Percentiles rank a stretch among this genome's conserved stretches.
Evolutionary conservation across 2,113 vertebrate genomes (phyloP).

Genomic region (Myanophis thanlyinensis): DNA sequence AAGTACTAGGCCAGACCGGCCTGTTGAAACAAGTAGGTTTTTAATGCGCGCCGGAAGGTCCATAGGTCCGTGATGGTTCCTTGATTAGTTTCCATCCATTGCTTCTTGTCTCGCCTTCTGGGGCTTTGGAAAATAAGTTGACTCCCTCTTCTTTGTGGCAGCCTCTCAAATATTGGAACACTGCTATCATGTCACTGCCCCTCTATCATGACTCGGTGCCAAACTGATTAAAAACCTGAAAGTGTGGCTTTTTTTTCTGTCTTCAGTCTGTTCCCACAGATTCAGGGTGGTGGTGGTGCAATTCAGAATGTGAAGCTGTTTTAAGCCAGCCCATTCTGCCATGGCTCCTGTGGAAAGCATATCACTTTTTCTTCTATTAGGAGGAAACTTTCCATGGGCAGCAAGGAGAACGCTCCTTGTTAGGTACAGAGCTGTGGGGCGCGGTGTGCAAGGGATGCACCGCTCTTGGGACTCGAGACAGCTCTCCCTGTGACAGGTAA

Average conservation of each 20-base stretch:
- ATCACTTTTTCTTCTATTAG: background rate
- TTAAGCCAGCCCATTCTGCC: accelerated
- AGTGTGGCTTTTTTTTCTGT: background rate
- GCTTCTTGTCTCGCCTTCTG: background rate
- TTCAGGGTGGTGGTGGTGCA: background rate
- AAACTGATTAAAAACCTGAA: background rate
- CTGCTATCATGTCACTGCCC: background rate
- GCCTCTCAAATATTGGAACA: background rate
- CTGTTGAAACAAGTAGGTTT: too few species aligned
- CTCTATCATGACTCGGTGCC: background rate
- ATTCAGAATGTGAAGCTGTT: background rate
- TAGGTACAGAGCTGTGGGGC: background rate
- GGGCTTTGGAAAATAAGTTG: background rate
- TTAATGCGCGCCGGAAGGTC: too few species aligned
- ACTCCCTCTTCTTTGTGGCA: background rate
- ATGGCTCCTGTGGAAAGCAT: background rate
- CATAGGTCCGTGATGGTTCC: too few species aligned
- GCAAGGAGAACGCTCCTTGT: slow-evolving; percentile 3
- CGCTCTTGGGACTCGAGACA: slow-evolving; percentile 34
- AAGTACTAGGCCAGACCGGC: too few species aligned
- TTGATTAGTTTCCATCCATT: background rate
- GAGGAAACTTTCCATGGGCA: slow-evolving; percentile 1
- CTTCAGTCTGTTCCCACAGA: background rate
- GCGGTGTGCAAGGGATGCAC: slow-evolving; percentile 21
- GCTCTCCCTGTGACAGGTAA: slow-evolving; percentile 71